Evolutionary conservation across 2,797 vertebrate genomes (phyloP).

Genomic region (Aselliscus stoliczkanus): DNA sequence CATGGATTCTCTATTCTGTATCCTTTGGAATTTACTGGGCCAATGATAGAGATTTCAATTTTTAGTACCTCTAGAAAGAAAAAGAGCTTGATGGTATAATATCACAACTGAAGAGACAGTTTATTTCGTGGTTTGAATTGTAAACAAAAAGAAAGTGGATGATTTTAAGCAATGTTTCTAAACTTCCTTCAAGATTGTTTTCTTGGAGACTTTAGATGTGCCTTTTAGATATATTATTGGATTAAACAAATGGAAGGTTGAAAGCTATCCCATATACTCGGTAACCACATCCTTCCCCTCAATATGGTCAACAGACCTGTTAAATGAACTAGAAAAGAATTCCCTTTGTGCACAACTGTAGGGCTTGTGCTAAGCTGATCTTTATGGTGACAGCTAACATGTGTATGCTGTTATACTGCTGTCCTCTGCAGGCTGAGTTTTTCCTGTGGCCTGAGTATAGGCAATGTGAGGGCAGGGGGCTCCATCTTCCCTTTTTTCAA

Average conservation of each 20-base stretch:
- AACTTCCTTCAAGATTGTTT: slow-evolving; percentile 26
- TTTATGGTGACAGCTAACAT: slow-evolving; percentile 59
- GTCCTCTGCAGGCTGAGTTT: neutral
- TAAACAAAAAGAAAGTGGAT: neutral
- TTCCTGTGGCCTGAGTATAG: neutral
- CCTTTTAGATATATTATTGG: neutral
- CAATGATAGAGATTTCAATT: neutral
- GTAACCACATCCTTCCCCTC: slow-evolving; percentile 60
- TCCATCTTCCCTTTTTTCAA: neutral
- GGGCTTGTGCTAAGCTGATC: slow-evolving; percentile 51
- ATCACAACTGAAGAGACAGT: neutral
- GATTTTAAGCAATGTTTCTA: slow-evolving; percentile 21
- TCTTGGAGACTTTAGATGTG: slow-evolving; percentile 36
- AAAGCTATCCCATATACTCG: neutral
- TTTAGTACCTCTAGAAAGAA: neutral
- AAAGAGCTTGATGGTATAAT: neutral
- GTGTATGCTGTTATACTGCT: neutral
- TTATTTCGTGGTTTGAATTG: slow-evolving; percentile 31
- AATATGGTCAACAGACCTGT: slow-evolving; percentile 66
- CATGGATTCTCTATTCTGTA: neutral
- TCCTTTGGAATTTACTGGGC: neutral
- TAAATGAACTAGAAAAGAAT: slow-evolving; percentile 58
- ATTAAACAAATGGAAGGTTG: slow-evolving; percentile 9
- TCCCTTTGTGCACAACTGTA: neutral
- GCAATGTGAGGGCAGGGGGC: neutral